Evolutionary conservation across 1,140 invertebrate genomes (phyloP), one percentile per base, ranked within the genome.

Genomic region (Hycleus phaleratus): DNA sequence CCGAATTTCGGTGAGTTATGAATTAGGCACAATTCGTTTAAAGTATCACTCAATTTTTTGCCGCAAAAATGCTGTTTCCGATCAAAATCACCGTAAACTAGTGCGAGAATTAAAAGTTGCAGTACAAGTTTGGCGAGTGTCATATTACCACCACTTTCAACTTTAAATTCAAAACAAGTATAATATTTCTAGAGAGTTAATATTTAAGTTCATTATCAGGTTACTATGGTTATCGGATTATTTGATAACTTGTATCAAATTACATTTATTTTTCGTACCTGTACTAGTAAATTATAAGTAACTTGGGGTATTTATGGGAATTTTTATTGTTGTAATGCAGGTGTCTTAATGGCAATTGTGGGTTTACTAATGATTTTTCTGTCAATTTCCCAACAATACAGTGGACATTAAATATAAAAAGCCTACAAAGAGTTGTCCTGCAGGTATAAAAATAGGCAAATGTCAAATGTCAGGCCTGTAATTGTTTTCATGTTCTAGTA

Each of bases 141-240:
- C 44, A 46, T 26, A 26, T 53, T 38, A 25, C 32, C 49, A 45
- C 51, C 51, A 46, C 42, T 3, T 46, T 38, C 10, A 26, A 52
- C 42, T 43, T 52, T 10, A 9, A 52, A 26, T 52, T 52, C n/a
- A 18, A 11, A 11, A 9, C 10, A 26, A 52, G 7, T 38, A 40
- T 43, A 26, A 42, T 42, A 25, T 24, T 46, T 53, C 46, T 46
- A 53, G 42, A 42, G 42, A 7, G 4, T 11, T 48, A 10, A 45
- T 53, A 26, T 53, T 45, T 46, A 53, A 46, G 44, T 46, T 32
- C 51, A 32, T 18, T 40, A 40, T 51, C 18, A 53, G 18, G 51
- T 53, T 53, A 45, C 51, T 45, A 53, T 53, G 51, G 51, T 26
- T 25, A 26, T 45, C 51, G 26, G 43, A 53, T 42, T 45, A 46